Evolutionary conservation across 30 jellyfish, hydroid and myxozoan species (phyloP).

Genomic region (Aurelia coerulea): DNA sequence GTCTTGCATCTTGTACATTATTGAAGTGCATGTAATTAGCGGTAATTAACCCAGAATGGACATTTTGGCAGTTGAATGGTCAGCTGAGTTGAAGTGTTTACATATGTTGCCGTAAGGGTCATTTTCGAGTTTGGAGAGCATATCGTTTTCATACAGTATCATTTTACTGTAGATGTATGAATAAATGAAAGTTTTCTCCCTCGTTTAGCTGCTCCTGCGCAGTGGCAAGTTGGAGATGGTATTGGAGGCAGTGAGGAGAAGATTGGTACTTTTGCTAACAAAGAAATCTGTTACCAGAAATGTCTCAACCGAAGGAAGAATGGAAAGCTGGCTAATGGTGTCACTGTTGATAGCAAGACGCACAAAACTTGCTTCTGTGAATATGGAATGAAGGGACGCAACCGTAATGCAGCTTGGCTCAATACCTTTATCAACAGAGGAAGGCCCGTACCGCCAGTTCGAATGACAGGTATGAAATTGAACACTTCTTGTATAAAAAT

Average conservation of each 20-base stretch:
- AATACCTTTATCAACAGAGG: constrained; percentile 60
- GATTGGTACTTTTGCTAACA: constrained; percentile 48
- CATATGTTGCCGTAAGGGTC: too few species aligned
- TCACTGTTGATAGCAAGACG: constrained; percentile 41
- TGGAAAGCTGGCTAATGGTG: constrained; percentile 67
- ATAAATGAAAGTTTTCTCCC: too few species aligned
- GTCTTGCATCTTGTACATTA: too few species aligned
- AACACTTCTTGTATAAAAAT: too few species aligned
- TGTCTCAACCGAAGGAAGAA: constrained; percentile 9
- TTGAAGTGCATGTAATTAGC: too few species aligned
- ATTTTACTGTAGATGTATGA: too few species aligned
- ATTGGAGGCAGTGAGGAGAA: constrained; percentile 48
- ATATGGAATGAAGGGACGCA: constrained; percentile 48
- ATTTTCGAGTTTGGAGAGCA: too few species aligned
- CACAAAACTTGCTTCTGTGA: constrained; percentile 46
- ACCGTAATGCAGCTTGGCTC: constrained; percentile 23
- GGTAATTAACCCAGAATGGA: too few species aligned
- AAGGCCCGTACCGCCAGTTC: background rate
- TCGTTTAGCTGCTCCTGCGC: constrained; percentile 33
- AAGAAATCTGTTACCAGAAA: constrained; percentile 46
- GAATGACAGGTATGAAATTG: background rate
- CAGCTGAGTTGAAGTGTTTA: too few species aligned
- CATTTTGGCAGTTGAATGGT: too few species aligned
- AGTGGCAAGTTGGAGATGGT: constrained; percentile 55
- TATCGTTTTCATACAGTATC: too few species aligned